Evolutionary conservation across 2,888 invertebrate genomes (phyloP).

Genomic region (Criorhina ranunculi): DNA sequence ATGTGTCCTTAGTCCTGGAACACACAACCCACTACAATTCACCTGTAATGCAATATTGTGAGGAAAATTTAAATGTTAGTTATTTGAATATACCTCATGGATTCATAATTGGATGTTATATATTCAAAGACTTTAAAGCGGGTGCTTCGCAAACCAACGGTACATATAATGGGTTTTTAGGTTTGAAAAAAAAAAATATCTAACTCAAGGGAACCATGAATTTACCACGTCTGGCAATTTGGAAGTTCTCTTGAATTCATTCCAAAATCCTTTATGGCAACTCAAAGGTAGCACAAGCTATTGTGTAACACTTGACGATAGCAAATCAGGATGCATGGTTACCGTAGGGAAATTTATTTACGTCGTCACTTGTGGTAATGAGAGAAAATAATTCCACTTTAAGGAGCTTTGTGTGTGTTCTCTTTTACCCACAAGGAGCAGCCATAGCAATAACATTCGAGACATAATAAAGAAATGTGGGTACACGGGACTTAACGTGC

Average conservation of each 20-base stretch:
- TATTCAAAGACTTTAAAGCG: not conserved
- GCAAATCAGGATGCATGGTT: constrained; percentile 12
- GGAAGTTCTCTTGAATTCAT: constrained; percentile 6
- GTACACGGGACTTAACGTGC: constrained; percentile 8
- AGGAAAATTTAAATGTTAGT: not conserved
- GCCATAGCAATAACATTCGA: constrained; percentile 1
- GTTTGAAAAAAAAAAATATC: not conserved
- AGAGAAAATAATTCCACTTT: constrained; percentile 22
- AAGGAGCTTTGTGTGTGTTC: constrained; percentile 21
- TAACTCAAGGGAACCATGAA: constrained; percentile 4
- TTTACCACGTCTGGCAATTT: not conserved
- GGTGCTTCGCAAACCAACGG: not conserved
- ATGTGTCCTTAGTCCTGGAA: not conserved
- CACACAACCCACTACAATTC: not conserved
- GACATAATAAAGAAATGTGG: constrained; percentile 1
- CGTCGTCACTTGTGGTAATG: constrained; percentile 25
- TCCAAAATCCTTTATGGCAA: constrained; percentile 14
- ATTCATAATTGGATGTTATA: not conserved
- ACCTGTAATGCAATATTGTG: not conserved
- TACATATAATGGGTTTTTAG: not conserved
- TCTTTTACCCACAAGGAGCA: not conserved
- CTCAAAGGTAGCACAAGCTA: not conserved
- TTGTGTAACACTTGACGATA: constrained; percentile 8
- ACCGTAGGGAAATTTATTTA: constrained; percentile 33
- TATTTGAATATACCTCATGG: not conserved